Percentiles rank a stretch among this genome's conserved stretches.
Conservation (phyloP, 2,113 vertebrate species). For the Telmatochromis sp. region DNA sequence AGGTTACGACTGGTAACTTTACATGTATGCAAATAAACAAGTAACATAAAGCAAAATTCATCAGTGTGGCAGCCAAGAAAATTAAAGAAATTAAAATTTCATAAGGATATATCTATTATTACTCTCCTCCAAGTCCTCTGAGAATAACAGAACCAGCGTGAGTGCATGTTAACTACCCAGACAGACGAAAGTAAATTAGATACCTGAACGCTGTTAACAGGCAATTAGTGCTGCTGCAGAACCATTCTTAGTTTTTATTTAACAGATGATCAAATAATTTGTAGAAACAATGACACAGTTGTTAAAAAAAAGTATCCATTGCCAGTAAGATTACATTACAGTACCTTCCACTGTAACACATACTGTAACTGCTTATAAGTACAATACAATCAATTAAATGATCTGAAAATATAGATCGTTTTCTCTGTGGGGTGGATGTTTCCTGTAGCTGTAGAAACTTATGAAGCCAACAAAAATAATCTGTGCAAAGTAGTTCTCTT, state of each 20-base stretch:
- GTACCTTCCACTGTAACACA: conserved; percentile 39
- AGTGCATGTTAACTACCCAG: neutral
- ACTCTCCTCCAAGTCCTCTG: neutral
- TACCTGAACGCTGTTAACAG: conserved; percentile 12
- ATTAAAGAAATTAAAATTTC: neutral
- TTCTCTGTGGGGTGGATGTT: conserved; percentile 45
- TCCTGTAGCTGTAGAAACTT: conserved; percentile 39
- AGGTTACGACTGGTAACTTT: neutral
- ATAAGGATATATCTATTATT: neutral
- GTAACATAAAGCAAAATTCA: neutral
- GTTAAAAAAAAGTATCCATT: conserved; percentile 6
- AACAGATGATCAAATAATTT: neutral
- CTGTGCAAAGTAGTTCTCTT: conserved; percentile 60
- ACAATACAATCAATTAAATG: conserved; percentile 59
- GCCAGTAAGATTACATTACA: conserved; percentile 13
- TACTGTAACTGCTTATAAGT: conserved; percentile 47
- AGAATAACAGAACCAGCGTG: neutral
- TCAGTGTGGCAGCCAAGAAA: neutral
- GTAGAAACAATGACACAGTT: conserved; percentile 15
- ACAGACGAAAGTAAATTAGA: neutral
- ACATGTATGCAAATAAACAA: neutral
- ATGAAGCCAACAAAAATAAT: conserved; percentile 49
- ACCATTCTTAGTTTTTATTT: neutral
- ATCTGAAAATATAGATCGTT: conserved; percentile 67
- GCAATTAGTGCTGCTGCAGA: neutral